Base-by-base conservation (phyloP, 37 sponge, comb jelly and placozoan species). In the Tethya wilhelma region DNA sequence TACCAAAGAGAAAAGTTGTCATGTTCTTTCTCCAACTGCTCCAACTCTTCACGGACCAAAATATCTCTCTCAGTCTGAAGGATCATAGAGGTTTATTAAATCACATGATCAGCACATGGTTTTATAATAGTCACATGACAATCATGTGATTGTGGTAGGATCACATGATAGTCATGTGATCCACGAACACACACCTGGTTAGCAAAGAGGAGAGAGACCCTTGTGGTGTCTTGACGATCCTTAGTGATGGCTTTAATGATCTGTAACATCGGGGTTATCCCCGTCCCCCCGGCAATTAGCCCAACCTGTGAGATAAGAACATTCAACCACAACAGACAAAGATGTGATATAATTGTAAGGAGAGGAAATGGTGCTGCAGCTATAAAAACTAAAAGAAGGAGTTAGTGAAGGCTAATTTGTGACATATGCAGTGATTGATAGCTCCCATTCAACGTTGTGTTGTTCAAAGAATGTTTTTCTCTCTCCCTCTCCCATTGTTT, bases 211-310 rank as follows among this genome's bases (percentile, higher is more conserved):
- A 98, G 89, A 44, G 82, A 93, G 9, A 98, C 82, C 25, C 82
- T 55, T 6, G 98, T 94, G 44, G 46, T 66, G 71, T 98, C 98
- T 23, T 80, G 75, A 0, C 67, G 69, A 71, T 98, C 87, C 74
- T 92, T 92, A 32, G 95, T 77, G 38, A 98, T 81, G 12, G 90
- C 91, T 55, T 67, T 56, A 45, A 95, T 88, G 36, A 98, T 86
- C 84, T 98, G 98, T 31, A 95, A 88, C 94, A 98, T 98, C 12
- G 98, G 98, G 8, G 98, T 98, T 67, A 98, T 90, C 1, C 98
- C 98, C 32, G 98, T 93, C 6, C 98, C 98, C 11, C 98, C 98
- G 38, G 98, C 95, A 22, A 98, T 98, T 73, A 98, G 79, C 1
- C 98, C 98, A 3, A 98, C 70, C 20, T 88, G 22, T 0, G 42